These are phyloP conservation scores for Ranitomeya variabilis DNA, from an alignment of 2,113 vertebrate species.

Conservation along the genomic window DNA sequence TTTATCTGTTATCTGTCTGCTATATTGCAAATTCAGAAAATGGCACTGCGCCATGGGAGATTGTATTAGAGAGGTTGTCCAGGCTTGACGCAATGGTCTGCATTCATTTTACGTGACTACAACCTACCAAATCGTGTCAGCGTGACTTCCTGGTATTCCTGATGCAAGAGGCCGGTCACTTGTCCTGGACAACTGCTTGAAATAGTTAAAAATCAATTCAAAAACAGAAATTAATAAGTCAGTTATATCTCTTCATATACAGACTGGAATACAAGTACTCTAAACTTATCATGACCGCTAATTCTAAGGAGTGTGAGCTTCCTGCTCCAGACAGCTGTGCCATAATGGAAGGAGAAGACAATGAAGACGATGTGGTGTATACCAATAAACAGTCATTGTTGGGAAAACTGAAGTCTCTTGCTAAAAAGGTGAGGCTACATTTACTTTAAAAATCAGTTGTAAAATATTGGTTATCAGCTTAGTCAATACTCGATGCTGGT, in stretches of 20 bases:
- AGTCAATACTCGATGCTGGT: neutral
- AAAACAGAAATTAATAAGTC: neutral
- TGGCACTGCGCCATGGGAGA: neutral
- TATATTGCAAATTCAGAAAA: neutral
- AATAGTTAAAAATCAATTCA: too few relatives aligned
- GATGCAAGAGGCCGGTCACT: too few relatives aligned
- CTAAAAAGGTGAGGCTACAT: constrained; percentile 85
- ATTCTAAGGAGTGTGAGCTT: constrained; percentile 91
- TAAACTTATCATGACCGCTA: constrained; percentile 92
- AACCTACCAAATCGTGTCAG: too few relatives aligned
- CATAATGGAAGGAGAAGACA: constrained; percentile 97
- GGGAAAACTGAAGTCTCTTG: constrained; percentile 91
- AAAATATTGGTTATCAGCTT: neutral
- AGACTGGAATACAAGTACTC: constrained; percentile 98
- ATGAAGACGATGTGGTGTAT: constrained; percentile 93
- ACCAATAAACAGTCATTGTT: constrained; percentile 89
- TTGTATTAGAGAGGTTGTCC: too few relatives aligned
- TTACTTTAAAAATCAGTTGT: neutral
- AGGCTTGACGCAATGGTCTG: too few relatives aligned
- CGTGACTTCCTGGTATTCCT: too few relatives aligned
- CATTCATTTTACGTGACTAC: too few relatives aligned
- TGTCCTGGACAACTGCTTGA: too few relatives aligned
- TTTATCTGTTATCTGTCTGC: neutral
- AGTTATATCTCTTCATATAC: constrained; percentile 11
- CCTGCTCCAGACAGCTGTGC: constrained; percentile 96